Evolutionary conservation across 2,113 vertebrate species (phyloP), one percentile per base, ranked within the genome.

Genomic region (Pygoscelis antarcticus): DNA sequence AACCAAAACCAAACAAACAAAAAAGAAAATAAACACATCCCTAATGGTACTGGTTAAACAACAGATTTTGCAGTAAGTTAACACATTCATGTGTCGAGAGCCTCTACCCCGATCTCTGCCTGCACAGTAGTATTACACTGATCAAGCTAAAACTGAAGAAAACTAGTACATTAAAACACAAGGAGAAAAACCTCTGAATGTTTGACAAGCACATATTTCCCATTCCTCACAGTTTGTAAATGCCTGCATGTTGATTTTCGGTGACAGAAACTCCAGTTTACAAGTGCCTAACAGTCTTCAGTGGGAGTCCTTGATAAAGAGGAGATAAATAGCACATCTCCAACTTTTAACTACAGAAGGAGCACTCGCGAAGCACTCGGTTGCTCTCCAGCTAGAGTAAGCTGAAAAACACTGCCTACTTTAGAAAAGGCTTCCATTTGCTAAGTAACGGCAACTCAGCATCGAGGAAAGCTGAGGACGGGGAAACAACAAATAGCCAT

Each of bases 181-280:
- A 7, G 1, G 6, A 47, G n/a, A 42, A 4, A 70, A 70, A 26
- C 7, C 36, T 1, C 29, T 60, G 19, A 13, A 26, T 5, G 27
- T 26, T 21, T 0, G 0, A 42, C 29, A 74, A 30, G 2, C 11
- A 27, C 11, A 0, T 12, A 36, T 16, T 84, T 61, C 66, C 36
- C 25, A 16, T 29, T 52, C 62, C 49, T 27, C 77, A 47, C 58
- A 54, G 47, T 17, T 6, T 22, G 32, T 16, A 36, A 71, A 44
- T 61, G 54, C 78, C 86, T 36, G 25, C 55, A 52, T 0, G 0
- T 30, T 17, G 38, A 49, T 79, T 58, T 70, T 54, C 75, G 52
- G 11, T 5, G 3, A 61, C 21, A 2, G 8, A 70, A 83, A 90
- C 18, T 58, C 40, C 80, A 40, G 42, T 21, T 60, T 3, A 69